These are phyloP conservation scores for Drosophila longiperda DNA, from an alignment of 2,888 invertebrate genomes.

Conservation along the genomic window DNA sequence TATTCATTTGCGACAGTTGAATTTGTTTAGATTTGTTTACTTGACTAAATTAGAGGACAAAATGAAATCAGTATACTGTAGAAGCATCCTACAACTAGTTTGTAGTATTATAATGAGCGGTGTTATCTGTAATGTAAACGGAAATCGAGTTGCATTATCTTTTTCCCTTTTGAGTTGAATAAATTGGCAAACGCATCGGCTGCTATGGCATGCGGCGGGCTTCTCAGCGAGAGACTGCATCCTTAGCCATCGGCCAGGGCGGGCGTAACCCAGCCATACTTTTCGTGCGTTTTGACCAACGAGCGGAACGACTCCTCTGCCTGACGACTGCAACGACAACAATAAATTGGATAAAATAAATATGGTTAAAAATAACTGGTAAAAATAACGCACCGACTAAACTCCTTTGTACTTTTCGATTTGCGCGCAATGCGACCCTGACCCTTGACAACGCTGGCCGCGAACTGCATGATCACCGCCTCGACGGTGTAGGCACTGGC, in stretches of 20 bases:
- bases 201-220: constrained; percentile 59
- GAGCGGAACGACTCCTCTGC: constrained; percentile 96
- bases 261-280: constrained; percentile 96
- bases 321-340: constrained; percentile 86
- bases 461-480: constrained; percentile 95
- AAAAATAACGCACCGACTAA: constrained; percentile 86
- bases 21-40: constrained; percentile 61
- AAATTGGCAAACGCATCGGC: constrained; percentile 75
- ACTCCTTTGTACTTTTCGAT: constrained; percentile 91
- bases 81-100: constrained; percentile 61
- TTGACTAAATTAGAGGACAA: constrained; percentile 34
- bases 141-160: constrained; percentile 43
- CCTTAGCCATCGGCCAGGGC: constrained; percentile 93
- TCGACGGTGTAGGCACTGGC: constrained; percentile 87
- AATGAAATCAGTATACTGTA: constrained; percentile 30
- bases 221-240: constrained; percentile 9
- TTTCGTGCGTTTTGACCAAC: constrained; percentile 94
- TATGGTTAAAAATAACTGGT: neutral
- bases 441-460: constrained; percentile 94
- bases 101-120: constrained; percentile 56
- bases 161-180: constrained; percentile 45
- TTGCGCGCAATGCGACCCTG: constrained; percentile 93
- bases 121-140: constrained; percentile 44
- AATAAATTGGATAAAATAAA: neutral
- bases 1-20: constrained; percentile 73